These are phyloP conservation scores for Chloroceryle aenea DNA, from an alignment of 2,113 vertebrate genomes.

Conservation along the genomic window DNA sequence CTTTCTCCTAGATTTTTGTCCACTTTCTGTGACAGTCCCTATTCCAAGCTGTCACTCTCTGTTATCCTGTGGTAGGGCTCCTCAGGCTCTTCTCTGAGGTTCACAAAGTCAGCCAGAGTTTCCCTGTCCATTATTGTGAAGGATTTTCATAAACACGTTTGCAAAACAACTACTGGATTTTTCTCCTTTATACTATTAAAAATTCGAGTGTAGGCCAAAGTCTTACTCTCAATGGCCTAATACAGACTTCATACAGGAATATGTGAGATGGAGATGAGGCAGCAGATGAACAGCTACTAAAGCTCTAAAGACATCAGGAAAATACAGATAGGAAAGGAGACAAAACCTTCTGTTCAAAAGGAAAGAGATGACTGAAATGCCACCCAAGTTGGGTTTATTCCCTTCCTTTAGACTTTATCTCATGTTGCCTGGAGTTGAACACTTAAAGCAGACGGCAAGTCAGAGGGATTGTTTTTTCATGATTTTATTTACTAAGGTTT, in stretches of 20 bases:
- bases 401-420: background rate
- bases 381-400: background rate
- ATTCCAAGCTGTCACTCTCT: background rate
- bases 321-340: background rate
- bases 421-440: background rate
- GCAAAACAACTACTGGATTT: background rate
- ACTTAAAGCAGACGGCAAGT: constrained; percentile 5
- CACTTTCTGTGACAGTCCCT: background rate
- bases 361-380: background rate
- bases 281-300: background rate
- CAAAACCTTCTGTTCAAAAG: background rate
- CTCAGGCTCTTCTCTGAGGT: background rate
- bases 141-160: background rate
- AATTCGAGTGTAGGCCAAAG: background rate
- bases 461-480: constrained; percentile 20
- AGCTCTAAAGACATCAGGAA: background rate
- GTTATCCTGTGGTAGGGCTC: background rate
- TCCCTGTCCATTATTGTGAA: background rate
- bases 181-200: background rate
- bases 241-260: background rate
- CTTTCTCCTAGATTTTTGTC: background rate
- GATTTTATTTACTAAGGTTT: constrained; percentile 71
- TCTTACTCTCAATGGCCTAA: background rate
- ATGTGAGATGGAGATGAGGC: background rate
- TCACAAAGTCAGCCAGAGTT: background rate